Evolutionary conservation across 2,888 invertebrate genomes (phyloP), one percentile per base, ranked within the genome.

Genomic region (Harpalus rubripes): DNA sequence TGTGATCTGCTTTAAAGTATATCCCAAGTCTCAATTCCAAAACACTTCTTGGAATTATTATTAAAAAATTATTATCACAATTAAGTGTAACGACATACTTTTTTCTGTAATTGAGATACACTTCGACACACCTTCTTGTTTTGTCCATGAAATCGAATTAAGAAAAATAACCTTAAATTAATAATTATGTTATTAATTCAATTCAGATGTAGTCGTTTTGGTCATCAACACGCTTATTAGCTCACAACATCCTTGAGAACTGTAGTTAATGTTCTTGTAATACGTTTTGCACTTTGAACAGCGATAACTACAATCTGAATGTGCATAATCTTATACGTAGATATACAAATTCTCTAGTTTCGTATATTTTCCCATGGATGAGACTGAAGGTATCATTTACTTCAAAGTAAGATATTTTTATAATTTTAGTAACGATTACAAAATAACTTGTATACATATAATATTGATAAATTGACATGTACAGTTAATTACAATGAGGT

Each of bases 181-280:
- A 68, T 63, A 68, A 68, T 68, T 39, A 68, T 41, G 32, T 68
- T 68, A 68, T 39, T 68, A 68, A 68, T 68, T 68, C 39, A 32
- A 68, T 68, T 68, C 68, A 32, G 32, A 39, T 68, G 16, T 7
- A 63, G 18, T 63, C 8, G 18, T 63, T 68, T 68, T 32, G 68
- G 32, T 68, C 68, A 68, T 68, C 68, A 68, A 68, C 68, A 39
- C 15, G 68, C 39, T 68, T 15, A 68, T 32, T 68, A 68, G 15
- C 39, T 68, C 68, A 32, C 26, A 68, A 68, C 68, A 39, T 39
- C 68, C 68, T 68, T 39, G 68, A 68, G 39, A 63, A 7, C 68
- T 7, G 68, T 68, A 39, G 32, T 32, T 68, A 68, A 68, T 39
- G 68, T 39, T 39, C 12, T 26, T 68, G 39, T 68, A 68, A 68